Conservation (phyloP, 2,797 vertebrate species). For the Hippocampus kuda region DNA sequence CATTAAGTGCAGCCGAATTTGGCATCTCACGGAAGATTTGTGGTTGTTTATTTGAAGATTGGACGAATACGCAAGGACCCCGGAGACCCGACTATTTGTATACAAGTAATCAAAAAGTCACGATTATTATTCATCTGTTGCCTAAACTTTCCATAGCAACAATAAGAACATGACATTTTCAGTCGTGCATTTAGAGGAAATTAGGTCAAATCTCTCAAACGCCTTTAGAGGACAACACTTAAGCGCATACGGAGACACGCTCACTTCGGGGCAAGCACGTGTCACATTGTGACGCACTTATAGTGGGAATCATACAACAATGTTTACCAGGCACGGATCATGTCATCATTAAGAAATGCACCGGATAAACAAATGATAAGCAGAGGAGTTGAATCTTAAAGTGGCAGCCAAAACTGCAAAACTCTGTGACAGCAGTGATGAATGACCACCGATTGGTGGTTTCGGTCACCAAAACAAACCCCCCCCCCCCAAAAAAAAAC, state of each 20-base stretch:
- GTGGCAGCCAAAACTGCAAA: conserved; percentile 7
- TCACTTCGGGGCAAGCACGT: conserved; percentile 8
- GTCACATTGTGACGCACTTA: conserved; percentile 38
- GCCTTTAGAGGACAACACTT: neutral
- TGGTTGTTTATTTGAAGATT: too few species aligned
- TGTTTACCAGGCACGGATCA: conserved; percentile 44
- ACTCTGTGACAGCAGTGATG: conserved; percentile 13
- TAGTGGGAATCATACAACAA: conserved; percentile 18
- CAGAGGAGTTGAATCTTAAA: conserved; percentile 7
- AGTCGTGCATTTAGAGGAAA: neutral
- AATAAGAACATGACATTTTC: neutral
- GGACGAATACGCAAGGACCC: too few species aligned
- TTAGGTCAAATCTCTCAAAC: too few species aligned
- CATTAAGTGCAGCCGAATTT: too few species aligned
- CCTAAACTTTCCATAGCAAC: too few species aligned
- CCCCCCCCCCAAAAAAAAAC: too few species aligned
- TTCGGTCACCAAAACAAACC: conserved; percentile 5
- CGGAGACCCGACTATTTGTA: too few species aligned
- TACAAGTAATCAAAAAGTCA: too few species aligned
- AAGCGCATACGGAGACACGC: conserved; percentile 13
- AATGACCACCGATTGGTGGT: conserved; percentile 5
- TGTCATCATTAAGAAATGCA: conserved; percentile 22
- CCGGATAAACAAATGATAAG: conserved; percentile 30
- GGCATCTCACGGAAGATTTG: too few species aligned
- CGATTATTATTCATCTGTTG: too few species aligned